These are phyloP conservation scores for Pheosia tremula DNA, from an alignment of 2,888 invertebrate species.

Conservation along the genomic window DNA sequence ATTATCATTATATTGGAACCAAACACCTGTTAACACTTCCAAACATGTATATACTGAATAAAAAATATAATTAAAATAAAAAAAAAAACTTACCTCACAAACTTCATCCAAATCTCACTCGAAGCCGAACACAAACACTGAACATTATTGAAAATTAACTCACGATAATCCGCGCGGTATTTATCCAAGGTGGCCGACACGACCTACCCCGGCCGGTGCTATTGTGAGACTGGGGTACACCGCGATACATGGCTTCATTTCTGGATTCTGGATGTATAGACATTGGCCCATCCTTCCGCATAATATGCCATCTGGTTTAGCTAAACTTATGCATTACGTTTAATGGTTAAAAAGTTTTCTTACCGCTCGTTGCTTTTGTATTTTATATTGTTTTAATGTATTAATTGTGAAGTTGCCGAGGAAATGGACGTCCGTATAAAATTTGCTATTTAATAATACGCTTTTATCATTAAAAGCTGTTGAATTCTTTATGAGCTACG, in stretches of 20 bases:
- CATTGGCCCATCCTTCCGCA: slow-evolving; percentile 24
- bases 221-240: slow-evolving; percentile 39
- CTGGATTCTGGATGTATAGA: slow-evolving; percentile 40
- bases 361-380: slow-evolving; percentile 20
- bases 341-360: slow-evolving; percentile 46
- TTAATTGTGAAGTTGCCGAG: slow-evolving; percentile 24
- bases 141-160: slow-evolving; percentile 24
- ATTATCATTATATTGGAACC: no score
- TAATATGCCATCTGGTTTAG: slow-evolving; percentile 52
- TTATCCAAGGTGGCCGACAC: slow-evolving; percentile 23
- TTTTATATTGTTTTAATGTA: slow-evolving; percentile 11
- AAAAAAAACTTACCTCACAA: slow-evolving; percentile 27
- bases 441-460: neutral
- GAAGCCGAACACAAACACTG: slow-evolving; percentile 33
- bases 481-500: neutral
- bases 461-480: slow-evolving; percentile 1
- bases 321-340: slow-evolving; percentile 55
- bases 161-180: slow-evolving; percentile 19
- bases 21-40: no score
- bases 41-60: no score
- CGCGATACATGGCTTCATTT: slow-evolving; percentile 23
- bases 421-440: neutral
- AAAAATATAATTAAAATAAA: neutral
- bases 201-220: slow-evolving; percentile 32
- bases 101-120: slow-evolving; percentile 26